Conservation (phyloP, 2,113 vertebrate species). For the Leptocoma aspasia region DNA sequence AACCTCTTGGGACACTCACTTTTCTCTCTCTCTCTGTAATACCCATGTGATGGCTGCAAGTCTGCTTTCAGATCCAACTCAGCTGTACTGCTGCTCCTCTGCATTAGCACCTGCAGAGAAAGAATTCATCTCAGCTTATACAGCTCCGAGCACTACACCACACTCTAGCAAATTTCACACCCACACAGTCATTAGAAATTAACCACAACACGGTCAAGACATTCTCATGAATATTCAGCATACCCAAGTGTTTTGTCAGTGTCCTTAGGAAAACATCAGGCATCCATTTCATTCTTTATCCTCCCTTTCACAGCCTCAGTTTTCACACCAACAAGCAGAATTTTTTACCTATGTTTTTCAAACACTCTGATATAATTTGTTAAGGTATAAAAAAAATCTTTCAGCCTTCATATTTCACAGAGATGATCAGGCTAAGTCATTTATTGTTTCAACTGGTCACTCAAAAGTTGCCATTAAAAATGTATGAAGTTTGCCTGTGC, state of each 20-base stretch:
- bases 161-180: neutral
- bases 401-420: neutral
- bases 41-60: constrained; percentile 55
- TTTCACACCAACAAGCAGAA: neutral
- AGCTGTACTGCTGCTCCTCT: constrained; percentile 81
- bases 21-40: constrained; percentile 79
- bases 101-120: constrained; percentile 75
- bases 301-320: neutral
- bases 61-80: constrained; percentile 83
- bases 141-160: neutral
- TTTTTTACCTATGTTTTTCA: neutral
- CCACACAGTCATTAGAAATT: neutral
- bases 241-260: neutral
- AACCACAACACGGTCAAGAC: neutral
- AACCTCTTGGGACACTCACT: constrained; percentile 72
- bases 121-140: neutral
- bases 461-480: neutral
- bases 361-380: neutral
- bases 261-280: neutral
- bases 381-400: neutral
- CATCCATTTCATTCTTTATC: neutral
- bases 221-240: neutral
- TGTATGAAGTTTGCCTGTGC: neutral
- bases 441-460: neutral
- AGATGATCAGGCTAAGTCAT: neutral